Conservation (phyloP, 1,140 invertebrate genomes). For the Drosophila ironensis region DNA sequence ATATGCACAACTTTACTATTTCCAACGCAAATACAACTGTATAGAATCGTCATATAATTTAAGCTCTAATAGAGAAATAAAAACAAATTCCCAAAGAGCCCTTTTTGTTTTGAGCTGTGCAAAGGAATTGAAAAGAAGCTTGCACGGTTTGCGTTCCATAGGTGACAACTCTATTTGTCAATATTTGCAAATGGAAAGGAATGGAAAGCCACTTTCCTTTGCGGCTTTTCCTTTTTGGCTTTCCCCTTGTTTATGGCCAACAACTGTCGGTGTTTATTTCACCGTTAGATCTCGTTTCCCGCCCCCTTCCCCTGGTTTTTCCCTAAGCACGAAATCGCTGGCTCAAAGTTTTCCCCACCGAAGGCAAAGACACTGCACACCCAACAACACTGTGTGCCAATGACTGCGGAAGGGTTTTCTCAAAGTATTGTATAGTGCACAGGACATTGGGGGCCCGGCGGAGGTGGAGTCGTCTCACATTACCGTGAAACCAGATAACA, state of each 20-base stretch:
- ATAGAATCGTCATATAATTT: background rate
- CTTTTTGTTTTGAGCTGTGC: background rate
- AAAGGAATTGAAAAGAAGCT: constrained; percentile 1
- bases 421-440: no score
- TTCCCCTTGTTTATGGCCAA: constrained; percentile 31
- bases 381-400: no score
- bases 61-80: no score
- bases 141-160: constrained; percentile 2
- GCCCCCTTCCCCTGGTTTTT: background rate
- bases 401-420: background rate
- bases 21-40: no score
- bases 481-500: constrained; percentile 72
- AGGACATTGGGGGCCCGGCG: background rate
- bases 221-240: constrained; percentile 9
- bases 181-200: background rate
- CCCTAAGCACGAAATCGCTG: constrained; percentile 17
- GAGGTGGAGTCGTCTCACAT: constrained; percentile 38
- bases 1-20: no score
- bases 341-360: constrained; percentile 11
- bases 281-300: constrained; percentile 46
- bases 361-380: constrained; percentile 8
- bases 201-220: background rate
- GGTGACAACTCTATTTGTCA: constrained; percentile 58
- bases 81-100: no score
- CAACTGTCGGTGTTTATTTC: constrained; percentile 56